These are phyloP conservation scores for Podarcis muralis DNA, from an alignment of 2,113 vertebrate species.

Conservation along the genomic window DNA sequence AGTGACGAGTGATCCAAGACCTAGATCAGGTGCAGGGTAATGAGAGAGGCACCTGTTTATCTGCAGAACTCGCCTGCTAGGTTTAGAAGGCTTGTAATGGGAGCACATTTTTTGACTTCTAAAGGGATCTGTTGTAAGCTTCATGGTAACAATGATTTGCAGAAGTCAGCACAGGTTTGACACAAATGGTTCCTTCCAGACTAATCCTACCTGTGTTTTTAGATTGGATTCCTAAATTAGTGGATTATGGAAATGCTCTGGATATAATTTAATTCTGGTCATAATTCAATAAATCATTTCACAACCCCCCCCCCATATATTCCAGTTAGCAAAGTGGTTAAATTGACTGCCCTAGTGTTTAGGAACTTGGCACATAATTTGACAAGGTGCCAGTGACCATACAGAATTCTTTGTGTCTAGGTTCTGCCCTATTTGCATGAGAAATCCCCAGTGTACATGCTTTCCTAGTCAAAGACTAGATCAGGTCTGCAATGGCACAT, in stretches of 20 bases:
- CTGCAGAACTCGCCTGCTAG: background rate
- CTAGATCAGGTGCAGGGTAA: background rate
- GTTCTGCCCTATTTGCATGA: background rate
- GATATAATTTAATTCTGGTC: background rate
- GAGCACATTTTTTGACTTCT: background rate
- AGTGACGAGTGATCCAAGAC: background rate
- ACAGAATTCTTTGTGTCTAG: background rate
- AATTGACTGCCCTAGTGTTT: background rate
- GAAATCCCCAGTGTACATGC: background rate
- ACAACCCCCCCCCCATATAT: background rate
- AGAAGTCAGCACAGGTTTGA: background rate
- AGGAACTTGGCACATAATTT: background rate
- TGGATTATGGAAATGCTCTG: background rate
- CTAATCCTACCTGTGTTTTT: background rate
- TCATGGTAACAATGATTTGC: background rate
- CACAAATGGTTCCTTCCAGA: background rate
- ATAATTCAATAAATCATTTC: background rate
- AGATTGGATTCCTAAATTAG: background rate
- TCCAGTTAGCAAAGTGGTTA: background rate
- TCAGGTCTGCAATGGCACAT: background rate
- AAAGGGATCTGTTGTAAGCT: background rate
- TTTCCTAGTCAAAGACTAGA: background rate
- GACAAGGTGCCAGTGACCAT: background rate
- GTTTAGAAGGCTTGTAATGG: accelerated
- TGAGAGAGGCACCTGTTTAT: background rate